These are phyloP conservation scores for Eurypyga helias DNA, from an alignment of 2,113 vertebrate genomes.

Conservation along the genomic window DNA sequence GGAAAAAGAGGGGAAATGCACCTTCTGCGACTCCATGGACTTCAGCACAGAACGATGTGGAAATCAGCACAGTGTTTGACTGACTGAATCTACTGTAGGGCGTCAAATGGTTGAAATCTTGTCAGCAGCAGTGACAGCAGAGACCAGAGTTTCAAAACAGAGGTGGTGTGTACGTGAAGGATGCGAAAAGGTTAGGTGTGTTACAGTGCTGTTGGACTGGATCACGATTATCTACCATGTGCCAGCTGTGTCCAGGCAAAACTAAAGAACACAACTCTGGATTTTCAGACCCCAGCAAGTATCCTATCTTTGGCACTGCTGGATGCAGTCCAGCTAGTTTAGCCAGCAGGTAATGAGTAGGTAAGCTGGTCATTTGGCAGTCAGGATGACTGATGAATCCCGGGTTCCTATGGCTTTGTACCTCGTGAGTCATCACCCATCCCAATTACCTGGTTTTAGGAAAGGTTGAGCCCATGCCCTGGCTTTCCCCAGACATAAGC, in stretches of 20 bases:
- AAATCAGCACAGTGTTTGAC: not conserved
- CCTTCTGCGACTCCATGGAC: not conserved
- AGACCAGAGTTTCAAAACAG: not conserved
- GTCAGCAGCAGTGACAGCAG: not conserved
- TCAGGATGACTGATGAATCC: slow-evolving; percentile 8
- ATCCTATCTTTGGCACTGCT: not conserved
- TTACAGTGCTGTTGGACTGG: not conserved
- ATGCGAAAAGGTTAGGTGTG: not conserved
- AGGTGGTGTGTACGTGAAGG: not conserved
- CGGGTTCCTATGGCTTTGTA: not conserved
- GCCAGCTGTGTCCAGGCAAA: not conserved
- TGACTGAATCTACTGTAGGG: not conserved
- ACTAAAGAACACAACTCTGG: not conserved
- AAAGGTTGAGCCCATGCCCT: not conserved
- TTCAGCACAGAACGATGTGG: not conserved
- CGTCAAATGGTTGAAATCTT: not conserved
- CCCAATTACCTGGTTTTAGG: not conserved
- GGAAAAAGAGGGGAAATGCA: not conserved
- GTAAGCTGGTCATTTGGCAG: slow-evolving; percentile 19
- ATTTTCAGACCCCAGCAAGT: not conserved
- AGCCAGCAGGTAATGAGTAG: slow-evolving; percentile 24
- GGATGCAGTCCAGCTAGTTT: slow-evolving; percentile 3
- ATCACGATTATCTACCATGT: not conserved
- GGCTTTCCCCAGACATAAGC: not conserved
- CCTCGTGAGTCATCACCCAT: not conserved